Evolutionary conservation across 2,797 vertebrate genomes (phyloP), one percentile per base, ranked within the genome.

Genomic region (Mergus octosetaceus): DNA sequence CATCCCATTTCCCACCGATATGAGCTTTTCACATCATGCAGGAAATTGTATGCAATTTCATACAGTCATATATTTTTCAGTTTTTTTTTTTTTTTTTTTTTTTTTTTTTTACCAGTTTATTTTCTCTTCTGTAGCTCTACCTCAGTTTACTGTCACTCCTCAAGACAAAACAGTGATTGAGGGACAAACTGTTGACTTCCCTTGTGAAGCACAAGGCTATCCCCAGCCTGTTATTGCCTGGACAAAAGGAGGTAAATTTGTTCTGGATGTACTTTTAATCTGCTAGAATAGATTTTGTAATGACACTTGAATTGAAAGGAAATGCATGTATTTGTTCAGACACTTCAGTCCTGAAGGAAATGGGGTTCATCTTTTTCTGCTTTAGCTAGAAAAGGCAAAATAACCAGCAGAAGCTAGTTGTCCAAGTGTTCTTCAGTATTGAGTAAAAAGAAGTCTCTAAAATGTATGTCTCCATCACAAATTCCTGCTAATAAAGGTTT

Each of bases 141-240:
- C 99, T 66, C 98, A 99, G 91, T 99, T 99, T 97, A 99, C 98
- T 0, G 98, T 99, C 93, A 98, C 98, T 0, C 99, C 99, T 24
- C 98, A 99, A 97, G 99, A 99, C 96, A 98, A 99, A 97, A 97
- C 97, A 4, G 98, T 98, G 57, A 98, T 99, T 53, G 99, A 99
- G 87, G 99, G 99, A 14, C 99, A 99, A 95, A 99, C 99, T 0
- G 99, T 99, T 32, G 99, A 99, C 85, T 99, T 99, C 74, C 98
- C 98, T 57, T 99, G 99, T 68, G 99, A 99, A 95, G 99, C 99
- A 0, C 98, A 97, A 21, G 99, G 99, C 24, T 98, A 99, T 95
- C 99, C 99, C 0, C 98, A 98, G 73, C 99, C 99, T 0, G 98
- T 99, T 95, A 99, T 99, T 39, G 99, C 99, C 61, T 99, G 99